Base-by-base conservation (phyloP, 2,797 vertebrate species). In the Alauda arvensis region DNA sequence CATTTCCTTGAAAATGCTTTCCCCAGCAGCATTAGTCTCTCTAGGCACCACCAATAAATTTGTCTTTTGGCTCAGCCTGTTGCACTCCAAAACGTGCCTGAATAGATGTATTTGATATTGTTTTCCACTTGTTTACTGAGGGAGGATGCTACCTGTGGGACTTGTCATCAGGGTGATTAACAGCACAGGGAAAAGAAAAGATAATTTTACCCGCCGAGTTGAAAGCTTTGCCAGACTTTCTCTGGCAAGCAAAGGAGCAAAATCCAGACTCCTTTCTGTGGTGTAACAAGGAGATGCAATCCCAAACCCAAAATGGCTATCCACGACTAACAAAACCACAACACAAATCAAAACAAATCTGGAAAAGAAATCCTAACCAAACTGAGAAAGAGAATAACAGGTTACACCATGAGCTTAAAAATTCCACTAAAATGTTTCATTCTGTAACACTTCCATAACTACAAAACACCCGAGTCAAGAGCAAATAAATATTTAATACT, bases 1-100 rank as follows among this genome's bases (percentile, higher is more conserved):
- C 66, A 87, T 94, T 91, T 92, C 91, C 87, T 79, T 90, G 70
- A 83, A 92, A 93, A 95, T 81, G 79, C 70, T 87, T 94, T 91
- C 51, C 65, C 87, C 65, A 83, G 80, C 74, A 92, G 77, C 46
- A 57, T 71, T 46, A 40, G 66, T 37, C 68, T 93, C 83, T 85
- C 71, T 59, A 85, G 82, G 87, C 77, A 92, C 51, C 66, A 81
- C 39, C 48, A 79, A 81, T 72, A 89, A 83, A 92, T 65, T 77
- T 68, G 61, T 61, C 77, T 89, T 82, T 61, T 69, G 56, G 60
- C 70, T 81, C 51, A 72, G 70, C 49, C 57, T 37, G 40, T 25
- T 65, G 63, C 53, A 85, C 67, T 72, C 23, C 33, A 67, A 87
- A 87, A 91, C 3, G 6, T 55, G 70, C 53, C 77, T 71, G 75